phyloP scores from a whole-genome alignment of 1,140 invertebrate species.

The Papilio machaon region DNA sequence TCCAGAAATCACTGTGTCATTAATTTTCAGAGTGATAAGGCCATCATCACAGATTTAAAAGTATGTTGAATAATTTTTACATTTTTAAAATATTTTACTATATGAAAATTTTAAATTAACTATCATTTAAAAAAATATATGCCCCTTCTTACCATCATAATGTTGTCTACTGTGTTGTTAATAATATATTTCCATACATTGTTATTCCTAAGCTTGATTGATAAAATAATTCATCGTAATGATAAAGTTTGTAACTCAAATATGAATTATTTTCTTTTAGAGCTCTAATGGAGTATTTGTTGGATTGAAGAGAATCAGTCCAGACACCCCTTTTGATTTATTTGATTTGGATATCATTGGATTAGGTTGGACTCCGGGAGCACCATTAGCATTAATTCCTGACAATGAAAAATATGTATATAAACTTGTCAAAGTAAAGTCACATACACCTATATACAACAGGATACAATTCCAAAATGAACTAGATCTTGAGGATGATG shows the following conservation, averaged over 20 bases:
- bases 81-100: not conserved
- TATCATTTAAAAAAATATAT: not conserved
- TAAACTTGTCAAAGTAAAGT: conserved; percentile 58
- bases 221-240: no score
- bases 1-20: conserved; percentile 72
- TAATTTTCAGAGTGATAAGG: conserved; percentile 58
- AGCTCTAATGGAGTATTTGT: conserved; percentile 76
- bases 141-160: not conserved
- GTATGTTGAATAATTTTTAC: conserved; percentile 44
- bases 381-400: conserved; percentile 53
- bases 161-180: not conserved
- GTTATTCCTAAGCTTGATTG: no score
- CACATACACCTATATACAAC: conserved; percentile 45
- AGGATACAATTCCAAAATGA: conserved; percentile 65
- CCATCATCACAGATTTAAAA: conserved; percentile 66
- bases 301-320: conserved; percentile 62
- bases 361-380: conserved; percentile 65
- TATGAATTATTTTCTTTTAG: conserved; percentile 51
- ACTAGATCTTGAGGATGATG: conserved; percentile 52
- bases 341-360: conserved; percentile 66
- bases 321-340: conserved; percentile 58
- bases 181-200: not conserved
- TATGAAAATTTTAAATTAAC: not conserved
- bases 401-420: conserved; percentile 72
- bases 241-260: no score